phyloP scores from a whole-genome alignment of 2,888 invertebrate genomes.

The Theretra japonica region DNA sequence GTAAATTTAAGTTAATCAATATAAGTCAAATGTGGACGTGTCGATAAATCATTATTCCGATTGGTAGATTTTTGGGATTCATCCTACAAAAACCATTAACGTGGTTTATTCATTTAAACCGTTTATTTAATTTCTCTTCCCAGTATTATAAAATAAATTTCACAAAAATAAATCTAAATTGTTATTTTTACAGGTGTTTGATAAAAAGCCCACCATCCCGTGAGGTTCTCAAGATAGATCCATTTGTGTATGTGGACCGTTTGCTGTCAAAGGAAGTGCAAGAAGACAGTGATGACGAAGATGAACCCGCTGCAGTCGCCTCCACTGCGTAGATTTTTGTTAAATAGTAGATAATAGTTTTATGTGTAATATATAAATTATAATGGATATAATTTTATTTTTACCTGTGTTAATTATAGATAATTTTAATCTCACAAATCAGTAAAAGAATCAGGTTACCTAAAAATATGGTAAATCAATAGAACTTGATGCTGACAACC shows the following conservation, averaged over 20 bases:
- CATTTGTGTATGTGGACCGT: slow-evolving; percentile 79
- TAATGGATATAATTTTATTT: not conserved
- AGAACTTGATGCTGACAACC: no score
- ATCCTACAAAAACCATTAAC: no score
- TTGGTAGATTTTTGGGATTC: no score
- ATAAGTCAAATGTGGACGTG: no score
- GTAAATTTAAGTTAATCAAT: no score
- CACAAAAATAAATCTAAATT: no score
- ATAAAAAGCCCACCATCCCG: slow-evolving; percentile 86
- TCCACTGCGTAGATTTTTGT: slow-evolving; percentile 50
- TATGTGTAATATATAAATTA: slow-evolving; percentile 45
- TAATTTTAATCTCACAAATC: not conserved
- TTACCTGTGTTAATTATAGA: not conserved
- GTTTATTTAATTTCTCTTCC: no score
- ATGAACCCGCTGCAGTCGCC: slow-evolving; percentile 58
- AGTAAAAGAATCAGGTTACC: no score
- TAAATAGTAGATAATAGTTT: slow-evolving; percentile 42
- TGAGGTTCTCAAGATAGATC: slow-evolving; percentile 89
- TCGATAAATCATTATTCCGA: no score
- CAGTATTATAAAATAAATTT: no score
- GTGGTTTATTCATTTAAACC: no score
- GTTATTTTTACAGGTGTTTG: slow-evolving; percentile 79
- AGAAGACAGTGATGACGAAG: slow-evolving; percentile 78
- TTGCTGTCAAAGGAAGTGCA: slow-evolving; percentile 67
- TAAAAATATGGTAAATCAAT: no score